These are phyloP conservation scores for Cyclina sinensis DNA, from an alignment of 1,140 invertebrate genomes.

Conservation along the genomic window DNA sequence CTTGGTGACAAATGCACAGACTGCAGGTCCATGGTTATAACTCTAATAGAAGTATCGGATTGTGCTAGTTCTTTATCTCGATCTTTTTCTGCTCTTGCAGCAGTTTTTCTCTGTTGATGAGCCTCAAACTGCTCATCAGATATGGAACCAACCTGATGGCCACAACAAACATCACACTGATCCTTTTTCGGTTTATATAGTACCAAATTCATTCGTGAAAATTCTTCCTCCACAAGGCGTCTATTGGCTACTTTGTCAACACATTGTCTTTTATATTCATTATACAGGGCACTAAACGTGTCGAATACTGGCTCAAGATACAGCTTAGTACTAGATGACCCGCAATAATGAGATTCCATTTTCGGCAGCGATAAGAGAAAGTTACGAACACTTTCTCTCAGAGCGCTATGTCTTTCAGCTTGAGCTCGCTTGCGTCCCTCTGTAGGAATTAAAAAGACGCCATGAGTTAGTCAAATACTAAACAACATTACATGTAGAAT, in stretches of 20 bases:
- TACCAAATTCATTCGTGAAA: conserved; percentile 30
- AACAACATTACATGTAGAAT: no score
- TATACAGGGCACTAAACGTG: background rate
- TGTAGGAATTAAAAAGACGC: no score
- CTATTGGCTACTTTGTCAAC: background rate
- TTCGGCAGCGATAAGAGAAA: conserved; percentile 27
- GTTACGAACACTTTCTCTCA: background rate
- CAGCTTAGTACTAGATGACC: background rate
- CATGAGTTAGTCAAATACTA: no score
- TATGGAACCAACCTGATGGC: conserved; percentile 27
- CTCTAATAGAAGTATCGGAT: conserved; percentile 11
- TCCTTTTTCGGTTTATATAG: conserved; percentile 53
- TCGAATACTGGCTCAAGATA: conserved; percentile 41
- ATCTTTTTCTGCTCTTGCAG: conserved; percentile 35
- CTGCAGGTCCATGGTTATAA: conserved; percentile 53
- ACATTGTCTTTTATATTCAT: conserved; percentile 1
- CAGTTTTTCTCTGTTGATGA: conserved; percentile 38
- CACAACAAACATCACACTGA: conserved; percentile 51
- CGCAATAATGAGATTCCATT: conserved; percentile 34
- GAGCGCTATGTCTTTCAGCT: background rate
- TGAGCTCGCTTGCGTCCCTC: background rate
- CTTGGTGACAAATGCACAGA: conserved; percentile 36
- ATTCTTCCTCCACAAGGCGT: background rate
- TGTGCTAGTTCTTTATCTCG: conserved; percentile 17
- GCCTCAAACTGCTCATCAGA: background rate